Evolutionary conservation across 2,113 vertebrate genomes (phyloP).

Genomic region (Elachura formosa): DNA sequence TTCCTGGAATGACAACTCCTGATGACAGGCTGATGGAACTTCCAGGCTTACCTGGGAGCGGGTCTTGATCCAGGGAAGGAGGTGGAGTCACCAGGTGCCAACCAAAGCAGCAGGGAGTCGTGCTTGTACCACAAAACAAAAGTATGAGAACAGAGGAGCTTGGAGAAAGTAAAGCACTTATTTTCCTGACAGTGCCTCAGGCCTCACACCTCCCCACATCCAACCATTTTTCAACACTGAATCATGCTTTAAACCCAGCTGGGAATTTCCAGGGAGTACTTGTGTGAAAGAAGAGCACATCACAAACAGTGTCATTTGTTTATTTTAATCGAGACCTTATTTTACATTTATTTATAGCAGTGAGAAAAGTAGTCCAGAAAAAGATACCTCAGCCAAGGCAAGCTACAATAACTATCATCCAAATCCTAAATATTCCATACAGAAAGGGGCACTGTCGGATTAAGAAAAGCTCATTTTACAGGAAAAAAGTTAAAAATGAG

Average conservation of each 20-base stretch:
- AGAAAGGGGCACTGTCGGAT: background rate
- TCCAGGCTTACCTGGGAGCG: background rate
- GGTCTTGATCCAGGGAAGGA: background rate
- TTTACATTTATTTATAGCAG: constrained; percentile 39
- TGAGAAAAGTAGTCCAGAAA: constrained; percentile 23
- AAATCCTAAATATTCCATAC: background rate
- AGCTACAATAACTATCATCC: background rate
- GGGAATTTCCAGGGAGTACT: background rate
- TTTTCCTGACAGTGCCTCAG: rapidly evolving
- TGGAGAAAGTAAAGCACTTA: background rate
- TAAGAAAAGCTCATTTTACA: background rate
- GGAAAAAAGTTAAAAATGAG: background rate
- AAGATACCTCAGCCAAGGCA: background rate
- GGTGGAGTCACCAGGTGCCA: background rate
- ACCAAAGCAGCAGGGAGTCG: background rate
- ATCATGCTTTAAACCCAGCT: background rate
- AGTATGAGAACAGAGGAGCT: rapidly evolving
- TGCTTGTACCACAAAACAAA: background rate
- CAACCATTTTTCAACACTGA: background rate
- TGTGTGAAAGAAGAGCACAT: background rate
- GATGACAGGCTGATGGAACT: rapidly evolving
- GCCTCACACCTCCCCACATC: background rate
- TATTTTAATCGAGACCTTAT: constrained; percentile 35
- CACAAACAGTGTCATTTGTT: background rate
- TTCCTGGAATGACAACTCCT: background rate